Evolutionary conservation across 2,888 invertebrate species (phyloP).

Genomic region (Heteromurus nitidus): DNA sequence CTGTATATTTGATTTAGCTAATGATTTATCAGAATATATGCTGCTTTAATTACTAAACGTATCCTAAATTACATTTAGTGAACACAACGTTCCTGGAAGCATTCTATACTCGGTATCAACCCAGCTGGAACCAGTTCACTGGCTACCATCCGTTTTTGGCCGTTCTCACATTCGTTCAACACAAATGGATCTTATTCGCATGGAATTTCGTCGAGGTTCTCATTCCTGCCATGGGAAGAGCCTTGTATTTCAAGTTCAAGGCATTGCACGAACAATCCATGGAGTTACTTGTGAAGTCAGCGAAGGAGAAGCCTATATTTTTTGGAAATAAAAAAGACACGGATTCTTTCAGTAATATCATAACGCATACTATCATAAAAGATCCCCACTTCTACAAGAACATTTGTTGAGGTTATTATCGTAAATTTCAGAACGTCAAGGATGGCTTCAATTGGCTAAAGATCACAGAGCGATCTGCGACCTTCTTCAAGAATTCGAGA

Average conservation of each 20-base stretch:
- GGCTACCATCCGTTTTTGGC: conserved; percentile 60
- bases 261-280: conserved; percentile 23
- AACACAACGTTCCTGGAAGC: conserved; percentile 37
- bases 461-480: conserved; percentile 55
- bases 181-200: conserved; percentile 61
- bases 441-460: conserved; percentile 63
- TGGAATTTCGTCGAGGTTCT: conserved; percentile 65
- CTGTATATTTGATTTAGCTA: too few relatives aligned
- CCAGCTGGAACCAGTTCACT: conserved; percentile 54
- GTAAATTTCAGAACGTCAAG: conserved; percentile 43
- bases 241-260: conserved; percentile 65
- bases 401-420: neutral
- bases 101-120: conserved; percentile 63
- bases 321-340: neutral
- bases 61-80: too few relatives aligned
- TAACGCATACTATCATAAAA: too few relatives aligned
- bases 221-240: conserved; percentile 61
- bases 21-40: too few relatives aligned
- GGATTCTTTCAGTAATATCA: neutral
- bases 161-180: conserved; percentile 59
- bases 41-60: too few relatives aligned
- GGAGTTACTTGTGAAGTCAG: neutral
- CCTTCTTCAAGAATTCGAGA: conserved; percentile 36
- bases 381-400: too few relatives aligned
- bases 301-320: neutral